Conservation (phyloP, 2,113 vertebrate species). For the Capreolus pygargus region DNA sequence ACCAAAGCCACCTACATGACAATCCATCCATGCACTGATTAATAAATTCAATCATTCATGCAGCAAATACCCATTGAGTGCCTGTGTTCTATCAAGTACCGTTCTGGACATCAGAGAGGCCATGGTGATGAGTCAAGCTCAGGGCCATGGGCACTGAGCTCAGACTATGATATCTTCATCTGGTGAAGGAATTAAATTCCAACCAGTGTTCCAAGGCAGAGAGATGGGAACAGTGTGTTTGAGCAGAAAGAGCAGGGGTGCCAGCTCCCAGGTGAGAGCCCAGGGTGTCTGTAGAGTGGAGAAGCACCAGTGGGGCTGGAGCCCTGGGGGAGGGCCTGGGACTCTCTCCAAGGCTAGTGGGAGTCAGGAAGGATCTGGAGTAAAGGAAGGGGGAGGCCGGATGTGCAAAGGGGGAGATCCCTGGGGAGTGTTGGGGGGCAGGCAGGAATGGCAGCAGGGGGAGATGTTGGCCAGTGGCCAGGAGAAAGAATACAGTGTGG, state of each 20-base stretch:
- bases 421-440: neutral
- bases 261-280: neutral
- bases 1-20: constrained; percentile 61
- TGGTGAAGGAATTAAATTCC: neutral
- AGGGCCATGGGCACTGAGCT: neutral
- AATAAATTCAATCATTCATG: constrained; percentile 66
- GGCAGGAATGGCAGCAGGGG: neutral
- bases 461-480: neutral
- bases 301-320: neutral
- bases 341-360: neutral
- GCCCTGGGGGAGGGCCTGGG: no score
- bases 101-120: neutral
- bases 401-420: neutral
- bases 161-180: neutral
- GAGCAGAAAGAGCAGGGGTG: neutral
- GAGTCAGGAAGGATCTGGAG: neutral
- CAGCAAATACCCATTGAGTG: neutral
- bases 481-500: neutral
- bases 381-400: neutral
- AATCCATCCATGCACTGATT: constrained; percentile 6
- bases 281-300: neutral
- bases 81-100: neutral
- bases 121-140: neutral
- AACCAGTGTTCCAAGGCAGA: neutral
- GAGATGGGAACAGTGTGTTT: neutral